Conservation (phyloP, 37 sponge, comb jelly and placozoan species). For the Oopsacas minuta region DNA sequence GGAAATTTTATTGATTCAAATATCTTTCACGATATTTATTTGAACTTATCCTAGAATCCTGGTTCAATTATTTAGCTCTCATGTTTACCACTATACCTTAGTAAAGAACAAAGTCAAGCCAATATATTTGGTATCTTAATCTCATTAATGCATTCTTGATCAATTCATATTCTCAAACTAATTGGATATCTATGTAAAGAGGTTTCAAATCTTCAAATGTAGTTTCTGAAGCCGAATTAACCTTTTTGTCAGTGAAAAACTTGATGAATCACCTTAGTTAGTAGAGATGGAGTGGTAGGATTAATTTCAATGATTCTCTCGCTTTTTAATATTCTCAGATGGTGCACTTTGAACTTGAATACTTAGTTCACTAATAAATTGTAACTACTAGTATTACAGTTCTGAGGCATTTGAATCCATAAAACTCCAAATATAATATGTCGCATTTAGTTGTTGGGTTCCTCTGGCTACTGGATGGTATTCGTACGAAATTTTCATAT, state of each 20-base stretch:
- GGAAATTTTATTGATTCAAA: no score
- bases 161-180: not conserved
- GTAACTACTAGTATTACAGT: no score
- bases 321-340: not conserved
- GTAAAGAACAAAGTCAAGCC: conserved; percentile 3
- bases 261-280: not conserved
- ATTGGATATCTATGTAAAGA: not conserved
- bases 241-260: not conserved
- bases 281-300: not conserved
- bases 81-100: not conserved
- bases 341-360: not conserved
- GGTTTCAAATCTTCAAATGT: conserved; percentile 11
- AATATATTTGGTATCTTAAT: not conserved
- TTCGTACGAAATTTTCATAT: no score
- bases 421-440: no score
- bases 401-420: no score
- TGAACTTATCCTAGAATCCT: no score
- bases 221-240: not conserved
- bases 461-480: no score
- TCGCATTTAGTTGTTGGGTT: no score
- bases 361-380: no score
- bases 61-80: no score
- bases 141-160: conserved; percentile 13
- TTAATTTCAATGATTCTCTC: not conserved
- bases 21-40: no score